These are phyloP conservation scores for Watsonalla binaria DNA, from an alignment of 2,888 invertebrate species.

Conservation along the genomic window DNA sequence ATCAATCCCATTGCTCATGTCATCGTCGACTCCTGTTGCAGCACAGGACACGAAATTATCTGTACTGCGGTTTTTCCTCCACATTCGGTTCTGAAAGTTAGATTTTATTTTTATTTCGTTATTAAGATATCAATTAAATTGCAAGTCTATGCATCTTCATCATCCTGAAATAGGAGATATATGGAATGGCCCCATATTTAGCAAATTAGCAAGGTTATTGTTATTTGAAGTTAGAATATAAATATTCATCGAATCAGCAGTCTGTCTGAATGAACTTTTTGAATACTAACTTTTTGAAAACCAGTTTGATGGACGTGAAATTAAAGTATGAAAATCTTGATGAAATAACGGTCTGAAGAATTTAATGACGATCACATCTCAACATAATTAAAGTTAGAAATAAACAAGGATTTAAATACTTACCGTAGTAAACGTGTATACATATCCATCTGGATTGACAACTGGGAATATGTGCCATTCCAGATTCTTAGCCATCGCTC, in stretches of 20 bases:
- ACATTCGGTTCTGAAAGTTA: slow-evolving; percentile 83
- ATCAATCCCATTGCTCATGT: slow-evolving; percentile 18
- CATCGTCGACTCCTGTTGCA: slow-evolving; percentile 7
- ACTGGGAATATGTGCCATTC: slow-evolving; percentile 89
- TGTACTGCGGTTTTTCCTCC: slow-evolving; percentile 80
- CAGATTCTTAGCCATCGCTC: slow-evolving; percentile 80
- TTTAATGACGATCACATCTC: background rate
- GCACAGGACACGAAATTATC: slow-evolving; percentile 7
- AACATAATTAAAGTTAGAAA: background rate
- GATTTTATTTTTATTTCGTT: too few relatives aligned
- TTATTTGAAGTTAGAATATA: too few relatives aligned
- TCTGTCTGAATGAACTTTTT: too few relatives aligned
- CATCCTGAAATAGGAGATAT: too few relatives aligned
- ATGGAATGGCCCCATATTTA: too few relatives aligned
- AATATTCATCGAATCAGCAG: too few relatives aligned
- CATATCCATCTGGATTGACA: slow-evolving; percentile 87
- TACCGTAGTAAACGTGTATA: slow-evolving; percentile 81
- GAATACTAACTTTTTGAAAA: too few relatives aligned
- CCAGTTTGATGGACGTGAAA: too few relatives aligned
- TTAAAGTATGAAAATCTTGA: too few relatives aligned
- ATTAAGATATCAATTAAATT: too few relatives aligned
- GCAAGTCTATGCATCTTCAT: too few relatives aligned
- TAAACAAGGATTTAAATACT: slow-evolving; percentile 30
- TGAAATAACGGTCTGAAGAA: background rate
- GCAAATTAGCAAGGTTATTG: too few relatives aligned